A percentile compares a stretch with the other conserved stretches of the same genome.
Evolutionary conservation across 1,140 invertebrate genomes (phyloP).

Genomic region (Elymnias hypermnestra): DNA sequence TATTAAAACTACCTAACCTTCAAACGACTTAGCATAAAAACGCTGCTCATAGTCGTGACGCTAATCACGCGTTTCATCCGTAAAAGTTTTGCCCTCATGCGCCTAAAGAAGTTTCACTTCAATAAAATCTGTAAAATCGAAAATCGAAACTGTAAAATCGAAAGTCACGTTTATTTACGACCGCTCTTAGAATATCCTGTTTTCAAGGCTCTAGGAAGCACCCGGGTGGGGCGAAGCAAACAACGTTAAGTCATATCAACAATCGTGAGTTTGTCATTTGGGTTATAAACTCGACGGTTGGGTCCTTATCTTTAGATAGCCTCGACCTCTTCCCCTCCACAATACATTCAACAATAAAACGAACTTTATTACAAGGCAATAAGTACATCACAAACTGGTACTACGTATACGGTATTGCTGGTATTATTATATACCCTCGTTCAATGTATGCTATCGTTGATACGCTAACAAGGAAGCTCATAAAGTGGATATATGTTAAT

Average conservation of each 20-base stretch:
- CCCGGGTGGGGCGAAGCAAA: constrained; percentile 16
- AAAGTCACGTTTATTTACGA: no score
- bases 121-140: no score
- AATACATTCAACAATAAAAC: constrained; percentile 7
- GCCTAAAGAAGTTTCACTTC: no score
- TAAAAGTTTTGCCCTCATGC: no score
- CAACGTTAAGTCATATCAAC: constrained; percentile 30
- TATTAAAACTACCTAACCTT: no score
- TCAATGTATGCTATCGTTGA: constrained; percentile 16
- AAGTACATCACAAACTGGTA: constrained; percentile 2
- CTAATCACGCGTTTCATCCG: no score
- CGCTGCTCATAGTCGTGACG: no score
- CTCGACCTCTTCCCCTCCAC: constrained; percentile 50
- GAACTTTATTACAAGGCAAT: constrained; percentile 8
- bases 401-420: no score
- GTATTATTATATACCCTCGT: constrained; percentile 10
- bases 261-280: constrained; percentile 40
- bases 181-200: not conserved
- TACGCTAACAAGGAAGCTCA: constrained; percentile 24
- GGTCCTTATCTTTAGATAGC: constrained; percentile 56
- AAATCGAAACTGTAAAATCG: no score
- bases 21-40: no score
- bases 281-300: constrained; percentile 48
- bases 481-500: constrained; percentile 22
- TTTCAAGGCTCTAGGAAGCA: constrained; percentile 17